phyloP scores from a whole-genome alignment of 2,888 invertebrate genomes.

The Drosophila parthenogenetica region DNA sequence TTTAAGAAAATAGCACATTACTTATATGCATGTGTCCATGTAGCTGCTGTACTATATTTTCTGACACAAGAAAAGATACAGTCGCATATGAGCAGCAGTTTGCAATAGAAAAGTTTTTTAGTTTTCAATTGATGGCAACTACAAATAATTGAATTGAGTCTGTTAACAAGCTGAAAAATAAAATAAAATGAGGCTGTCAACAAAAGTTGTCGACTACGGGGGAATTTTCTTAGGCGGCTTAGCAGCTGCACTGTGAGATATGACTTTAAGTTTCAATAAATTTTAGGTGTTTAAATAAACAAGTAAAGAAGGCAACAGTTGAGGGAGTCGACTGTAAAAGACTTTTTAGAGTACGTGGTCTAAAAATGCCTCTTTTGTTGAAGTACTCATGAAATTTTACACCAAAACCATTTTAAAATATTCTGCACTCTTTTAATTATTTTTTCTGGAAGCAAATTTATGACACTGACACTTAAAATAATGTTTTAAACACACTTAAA shows the following conservation, averaged over 20 bases:
- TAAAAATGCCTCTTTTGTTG: too few relatives aligned
- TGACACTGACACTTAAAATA: too few relatives aligned
- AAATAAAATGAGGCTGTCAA: slow-evolving; percentile 17
- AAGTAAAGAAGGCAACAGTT: too few relatives aligned
- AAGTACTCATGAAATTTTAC: too few relatives aligned
- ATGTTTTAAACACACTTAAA: too few relatives aligned
- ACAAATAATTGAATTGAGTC: slow-evolving; percentile 54
- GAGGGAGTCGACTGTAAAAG: too few relatives aligned
- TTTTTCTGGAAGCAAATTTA: too few relatives aligned
- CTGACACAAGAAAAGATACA: neutral
- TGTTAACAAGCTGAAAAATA: slow-evolving; percentile 29
- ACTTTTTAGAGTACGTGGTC: too few relatives aligned
- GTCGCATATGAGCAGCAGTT: slow-evolving; percentile 2
- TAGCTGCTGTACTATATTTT: slow-evolving; percentile 21
- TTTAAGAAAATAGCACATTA: slow-evolving; percentile 30
- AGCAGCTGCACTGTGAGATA: slow-evolving; percentile 9
- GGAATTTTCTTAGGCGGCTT: slow-evolving; percentile 1
- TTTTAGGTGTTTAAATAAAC: neutral
- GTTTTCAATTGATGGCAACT: slow-evolving; percentile 43
- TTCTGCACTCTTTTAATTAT: too few relatives aligned
- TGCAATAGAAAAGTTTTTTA: slow-evolving; percentile 27
- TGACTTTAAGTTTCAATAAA: neutral
- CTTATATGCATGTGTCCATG: slow-evolving; percentile 20
- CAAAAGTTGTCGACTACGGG: slow-evolving; percentile 1
- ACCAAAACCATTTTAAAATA: too few relatives aligned